phyloP scores from a whole-genome alignment of 2,888 invertebrate species.

The Nebria salina region DNA sequence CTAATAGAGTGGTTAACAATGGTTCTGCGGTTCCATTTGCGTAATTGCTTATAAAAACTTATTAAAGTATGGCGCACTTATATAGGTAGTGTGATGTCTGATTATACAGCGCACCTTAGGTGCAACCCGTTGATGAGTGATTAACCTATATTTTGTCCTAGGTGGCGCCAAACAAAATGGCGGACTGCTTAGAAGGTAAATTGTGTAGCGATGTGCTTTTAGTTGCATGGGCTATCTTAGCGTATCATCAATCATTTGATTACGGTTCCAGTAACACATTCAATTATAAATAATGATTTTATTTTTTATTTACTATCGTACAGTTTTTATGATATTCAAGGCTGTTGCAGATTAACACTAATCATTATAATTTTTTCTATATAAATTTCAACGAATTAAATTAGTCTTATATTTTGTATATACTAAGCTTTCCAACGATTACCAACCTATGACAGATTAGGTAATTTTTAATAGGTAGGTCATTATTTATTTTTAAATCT shows the following conservation, averaged over 20 bases:
- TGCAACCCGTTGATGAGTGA: constrained; percentile 2
- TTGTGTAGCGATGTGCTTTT: constrained; percentile 19
- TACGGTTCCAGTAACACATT: constrained; percentile 5
- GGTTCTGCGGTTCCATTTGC: constrained; percentile 22
- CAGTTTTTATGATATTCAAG: constrained; percentile 26
- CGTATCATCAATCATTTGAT: constrained; percentile 15
- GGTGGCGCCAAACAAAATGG: constrained; percentile 33
- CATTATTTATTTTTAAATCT: neutral
- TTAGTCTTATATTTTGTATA: neutral
- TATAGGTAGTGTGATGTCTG: neutral
- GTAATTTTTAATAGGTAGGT: neutral
- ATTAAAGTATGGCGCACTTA: neutral
- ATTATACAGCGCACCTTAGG: neutral
- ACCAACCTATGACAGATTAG: neutral
- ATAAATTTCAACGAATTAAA: neutral
- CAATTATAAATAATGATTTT: constrained; percentile 32
- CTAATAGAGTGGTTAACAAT: constrained; percentile 32
- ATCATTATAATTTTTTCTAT: neutral
- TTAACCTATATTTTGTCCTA: constrained; percentile 38
- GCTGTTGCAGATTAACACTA: constrained; percentile 8
- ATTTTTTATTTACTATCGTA: constrained; percentile 18
- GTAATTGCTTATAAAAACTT: constrained; percentile 34
- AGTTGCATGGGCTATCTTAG: neutral
- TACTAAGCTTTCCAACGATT: neutral
- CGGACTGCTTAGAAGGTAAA: constrained; percentile 34